Evolutionary conservation across 1,140 invertebrate genomes (phyloP).

Genomic region (Antheraea mylitta): DNA sequence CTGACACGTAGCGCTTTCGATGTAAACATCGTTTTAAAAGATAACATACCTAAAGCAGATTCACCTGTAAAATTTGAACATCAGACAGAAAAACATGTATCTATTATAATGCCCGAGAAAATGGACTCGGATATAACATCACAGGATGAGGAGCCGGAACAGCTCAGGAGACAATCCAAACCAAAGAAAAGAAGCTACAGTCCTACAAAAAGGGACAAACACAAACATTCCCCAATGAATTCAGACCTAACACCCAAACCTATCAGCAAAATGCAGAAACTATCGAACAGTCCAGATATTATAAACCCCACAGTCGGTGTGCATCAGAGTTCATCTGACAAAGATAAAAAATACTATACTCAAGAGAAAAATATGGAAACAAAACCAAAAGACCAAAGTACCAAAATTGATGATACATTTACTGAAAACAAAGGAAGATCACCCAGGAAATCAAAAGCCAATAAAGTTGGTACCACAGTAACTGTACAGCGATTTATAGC

Average conservation of each 20-base stretch:
- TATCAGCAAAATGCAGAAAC: slow-evolving; percentile 49
- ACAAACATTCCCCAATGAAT: slow-evolving; percentile 10
- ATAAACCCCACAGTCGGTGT: slow-evolving; percentile 4
- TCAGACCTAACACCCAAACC: slow-evolving; percentile 54
- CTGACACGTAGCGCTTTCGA: slow-evolving; percentile 27
- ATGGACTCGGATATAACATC: slow-evolving; percentile 37
- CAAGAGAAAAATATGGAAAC: not conserved
- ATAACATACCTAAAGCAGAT: slow-evolving; percentile 7
- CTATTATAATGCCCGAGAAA: slow-evolving; percentile 8
- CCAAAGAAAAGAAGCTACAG: slow-evolving; percentile 45
- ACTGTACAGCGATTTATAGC: slow-evolving; percentile 45
- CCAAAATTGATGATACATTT: not conserved
- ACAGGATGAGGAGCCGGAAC: slow-evolving; percentile 26
- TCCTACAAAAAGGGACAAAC: slow-evolving; percentile 27
- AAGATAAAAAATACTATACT: not conserved
- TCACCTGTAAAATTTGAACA: slow-evolving; percentile 43
- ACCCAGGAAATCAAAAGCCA: slow-evolving; percentile 13
- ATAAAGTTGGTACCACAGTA: slow-evolving; percentile 17
- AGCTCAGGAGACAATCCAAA: slow-evolving; percentile 18
- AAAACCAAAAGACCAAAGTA: not conserved
- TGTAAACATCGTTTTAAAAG: slow-evolving; percentile 23
- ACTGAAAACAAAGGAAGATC: slow-evolving; percentile 11
- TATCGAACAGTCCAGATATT: slow-evolving; percentile 41
- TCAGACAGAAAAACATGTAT: slow-evolving; percentile 31
- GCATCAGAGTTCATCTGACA: not conserved